phyloP scores from a whole-genome alignment of 2,797 vertebrate species.

The Anomalospiza imberbis region DNA sequence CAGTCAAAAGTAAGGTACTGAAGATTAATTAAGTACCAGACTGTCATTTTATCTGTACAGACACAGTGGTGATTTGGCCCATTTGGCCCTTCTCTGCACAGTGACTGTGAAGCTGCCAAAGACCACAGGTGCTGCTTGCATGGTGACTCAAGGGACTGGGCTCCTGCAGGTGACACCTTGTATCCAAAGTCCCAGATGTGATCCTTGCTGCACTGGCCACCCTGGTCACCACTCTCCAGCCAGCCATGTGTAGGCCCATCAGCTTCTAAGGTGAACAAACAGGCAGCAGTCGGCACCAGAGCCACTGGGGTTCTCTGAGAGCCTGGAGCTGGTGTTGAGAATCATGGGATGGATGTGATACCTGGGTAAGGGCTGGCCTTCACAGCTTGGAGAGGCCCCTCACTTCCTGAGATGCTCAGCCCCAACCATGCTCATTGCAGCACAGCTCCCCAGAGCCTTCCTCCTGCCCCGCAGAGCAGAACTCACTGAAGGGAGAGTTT shows the following conservation, averaged over 20 bases:
- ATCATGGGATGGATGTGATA: neutral
- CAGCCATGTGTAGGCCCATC: neutral
- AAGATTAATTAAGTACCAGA: neutral
- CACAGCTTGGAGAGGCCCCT: neutral
- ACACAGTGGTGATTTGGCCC: neutral
- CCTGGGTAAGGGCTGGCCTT: neutral
- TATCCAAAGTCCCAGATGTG: neutral
- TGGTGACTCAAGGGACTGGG: neutral
- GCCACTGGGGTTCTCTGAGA: accelerated
- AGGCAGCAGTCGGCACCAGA: accelerated
- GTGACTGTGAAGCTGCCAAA: neutral
- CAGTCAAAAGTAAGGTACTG: neutral
- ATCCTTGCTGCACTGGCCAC: neutral
- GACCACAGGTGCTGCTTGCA: neutral
- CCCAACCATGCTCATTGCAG: accelerated
- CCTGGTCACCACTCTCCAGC: neutral
- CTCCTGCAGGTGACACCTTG: neutral
- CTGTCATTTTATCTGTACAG: neutral
- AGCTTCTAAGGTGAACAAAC: neutral
- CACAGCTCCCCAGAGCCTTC: neutral
- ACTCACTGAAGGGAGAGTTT: neutral
- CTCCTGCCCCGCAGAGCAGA: accelerated
- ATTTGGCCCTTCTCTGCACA: neutral
- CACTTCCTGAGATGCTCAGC: neutral
- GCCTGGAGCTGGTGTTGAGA: neutral